Conservation (phyloP, 2,888 invertebrate species). For the Euzophera pinguis region DNA sequence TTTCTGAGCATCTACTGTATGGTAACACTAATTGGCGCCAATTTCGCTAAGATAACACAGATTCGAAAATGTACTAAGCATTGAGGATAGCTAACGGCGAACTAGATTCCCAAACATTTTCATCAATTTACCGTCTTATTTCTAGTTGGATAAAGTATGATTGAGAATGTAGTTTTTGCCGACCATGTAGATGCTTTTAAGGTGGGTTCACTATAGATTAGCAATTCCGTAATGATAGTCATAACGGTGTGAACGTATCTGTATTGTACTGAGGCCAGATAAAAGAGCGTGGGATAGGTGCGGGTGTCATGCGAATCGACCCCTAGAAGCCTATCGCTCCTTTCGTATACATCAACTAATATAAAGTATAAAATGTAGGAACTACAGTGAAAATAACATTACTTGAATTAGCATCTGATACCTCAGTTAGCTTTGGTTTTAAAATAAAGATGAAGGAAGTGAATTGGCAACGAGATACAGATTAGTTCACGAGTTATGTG, state of each 20-base stretch:
- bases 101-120: constrained; percentile 10
- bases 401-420: neutral
- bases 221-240: constrained; percentile 51
- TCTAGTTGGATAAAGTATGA: neutral
- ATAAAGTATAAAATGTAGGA: constrained; percentile 4
- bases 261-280: constrained; percentile 19
- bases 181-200: constrained; percentile 8
- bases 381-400: constrained; percentile 1
- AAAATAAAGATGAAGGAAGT: neutral
- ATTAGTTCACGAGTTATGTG: constrained; percentile 42
- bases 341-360: constrained; percentile 5
- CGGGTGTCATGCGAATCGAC: constrained; percentile 5
- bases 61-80: constrained; percentile 9
- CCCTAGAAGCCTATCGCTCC: constrained; percentile 8
- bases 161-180: constrained; percentile 8
- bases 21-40: constrained; percentile 11
- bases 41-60: constrained; percentile 6
- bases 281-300: constrained; percentile 9
- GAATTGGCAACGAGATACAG: constrained; percentile 26
- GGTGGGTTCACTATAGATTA: constrained; percentile 39
- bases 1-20: constrained; percentile 49
- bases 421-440: constrained; percentile 1
- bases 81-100: neutral
- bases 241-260: constrained; percentile 24
- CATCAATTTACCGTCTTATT: constrained; percentile 3